Evolutionary conservation across 2,888 invertebrate genomes (phyloP).

Genomic region (Spisula solida): DNA sequence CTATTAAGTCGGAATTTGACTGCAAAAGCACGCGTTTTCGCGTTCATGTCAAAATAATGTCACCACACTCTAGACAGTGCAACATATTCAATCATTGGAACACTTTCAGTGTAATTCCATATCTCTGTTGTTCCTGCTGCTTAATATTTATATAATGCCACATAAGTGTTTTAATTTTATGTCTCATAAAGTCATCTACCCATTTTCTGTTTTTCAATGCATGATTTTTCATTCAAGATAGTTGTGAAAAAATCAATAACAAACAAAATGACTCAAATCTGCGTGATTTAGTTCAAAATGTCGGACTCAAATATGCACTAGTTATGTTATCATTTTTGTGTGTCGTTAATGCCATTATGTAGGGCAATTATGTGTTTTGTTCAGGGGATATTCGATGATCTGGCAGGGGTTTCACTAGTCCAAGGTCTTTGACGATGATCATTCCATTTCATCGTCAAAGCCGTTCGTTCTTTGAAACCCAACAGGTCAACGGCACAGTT

Average conservation of each 20-base stretch:
- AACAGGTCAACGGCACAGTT: too few species aligned
- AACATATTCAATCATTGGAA: neutral
- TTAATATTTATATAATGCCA: too few species aligned
- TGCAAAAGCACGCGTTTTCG: neutral
- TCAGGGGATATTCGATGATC: too few species aligned
- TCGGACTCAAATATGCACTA: neutral
- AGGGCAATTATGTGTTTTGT: too few species aligned
- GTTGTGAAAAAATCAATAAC: slow-evolving; percentile 24
- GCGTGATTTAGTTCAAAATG: slow-evolving; percentile 13
- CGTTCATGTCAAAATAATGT: slow-evolving; percentile 16
- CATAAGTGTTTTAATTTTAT: too few species aligned
- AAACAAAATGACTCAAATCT: slow-evolving; percentile 6
- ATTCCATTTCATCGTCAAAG: too few species aligned
- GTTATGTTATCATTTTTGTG: neutral
- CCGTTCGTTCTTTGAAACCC: too few species aligned
- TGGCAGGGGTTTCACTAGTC: too few species aligned
- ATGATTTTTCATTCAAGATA: neutral
- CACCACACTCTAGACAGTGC: neutral
- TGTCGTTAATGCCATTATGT: too few species aligned
- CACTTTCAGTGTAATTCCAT: neutral
- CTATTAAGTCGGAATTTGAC: neutral
- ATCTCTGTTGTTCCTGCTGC: too few species aligned
- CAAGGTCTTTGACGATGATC: too few species aligned
- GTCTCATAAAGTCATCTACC: neutral
- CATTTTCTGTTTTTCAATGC: neutral